phyloP scores from a whole-genome alignment of 2,888 invertebrate species.

The Agriopis marginaria region DNA sequence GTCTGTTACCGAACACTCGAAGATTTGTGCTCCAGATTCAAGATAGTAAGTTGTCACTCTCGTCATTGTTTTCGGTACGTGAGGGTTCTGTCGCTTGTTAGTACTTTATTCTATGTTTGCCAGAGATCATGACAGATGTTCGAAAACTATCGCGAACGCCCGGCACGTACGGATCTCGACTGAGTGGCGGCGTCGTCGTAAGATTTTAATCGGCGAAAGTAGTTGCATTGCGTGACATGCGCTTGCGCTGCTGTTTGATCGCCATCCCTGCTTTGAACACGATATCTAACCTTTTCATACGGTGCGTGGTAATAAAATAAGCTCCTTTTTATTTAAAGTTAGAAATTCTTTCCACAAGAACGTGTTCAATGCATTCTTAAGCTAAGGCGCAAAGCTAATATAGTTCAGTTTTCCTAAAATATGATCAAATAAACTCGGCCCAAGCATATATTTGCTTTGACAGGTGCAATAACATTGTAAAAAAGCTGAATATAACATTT shows the following conservation, averaged over 20 bases:
- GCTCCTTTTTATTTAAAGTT: not conserved
- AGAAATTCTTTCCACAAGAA: no score
- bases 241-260: constrained; percentile 69
- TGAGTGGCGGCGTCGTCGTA: constrained; percentile 47
- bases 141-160: constrained; percentile 63
- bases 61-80: not conserved
- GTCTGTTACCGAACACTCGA: constrained; percentile 21
- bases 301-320: not conserved
- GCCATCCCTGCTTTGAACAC: constrained; percentile 53
- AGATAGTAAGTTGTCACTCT: not conserved
- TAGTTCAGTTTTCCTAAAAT: no score
- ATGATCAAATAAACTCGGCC: no score
- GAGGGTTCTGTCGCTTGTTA: not conserved
- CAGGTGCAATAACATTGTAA: no score
- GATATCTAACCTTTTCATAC: constrained; percentile 31
- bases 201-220: constrained; percentile 82
- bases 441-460: no score
- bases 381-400: no score
- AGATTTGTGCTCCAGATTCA: constrained; percentile 17
- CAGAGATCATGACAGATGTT: constrained; percentile 54
- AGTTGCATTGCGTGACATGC: constrained; percentile 75
- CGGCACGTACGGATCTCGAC: constrained; percentile 69
- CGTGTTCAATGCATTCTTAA: no score
- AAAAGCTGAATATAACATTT: no score
- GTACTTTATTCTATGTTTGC: not conserved